A percentile compares a stretch with the other conserved stretches of the same genome.
These are phyloP conservation scores for Callopanchax toddi DNA, from an alignment of 2,113 vertebrate species.

Conservation along the genomic window DNA sequence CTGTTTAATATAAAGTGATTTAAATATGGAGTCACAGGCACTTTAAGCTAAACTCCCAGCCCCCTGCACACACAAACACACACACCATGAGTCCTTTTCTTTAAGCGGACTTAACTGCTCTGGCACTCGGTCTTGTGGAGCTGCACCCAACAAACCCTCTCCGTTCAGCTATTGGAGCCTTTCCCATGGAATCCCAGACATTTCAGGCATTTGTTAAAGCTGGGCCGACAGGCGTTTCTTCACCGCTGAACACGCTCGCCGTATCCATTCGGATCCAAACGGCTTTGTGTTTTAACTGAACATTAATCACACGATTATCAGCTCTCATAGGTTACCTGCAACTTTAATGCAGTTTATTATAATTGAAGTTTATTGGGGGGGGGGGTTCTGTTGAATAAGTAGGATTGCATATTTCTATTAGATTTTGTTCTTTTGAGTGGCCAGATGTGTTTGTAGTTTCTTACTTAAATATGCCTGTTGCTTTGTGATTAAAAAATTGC, in stretches of 20 bases:
- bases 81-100: constrained; percentile 43
- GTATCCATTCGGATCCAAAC: constrained; percentile 37
- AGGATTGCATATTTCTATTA: no score
- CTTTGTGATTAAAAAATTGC: background rate
- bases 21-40: no score
- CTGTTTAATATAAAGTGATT: no score
- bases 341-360: no score
- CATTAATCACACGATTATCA: constrained; percentile 27
- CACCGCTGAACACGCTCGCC: constrained; percentile 22
- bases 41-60: constrained; percentile 23
- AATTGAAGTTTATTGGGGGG: no score
- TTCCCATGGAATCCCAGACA: constrained; percentile 81
- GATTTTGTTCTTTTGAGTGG: no score
- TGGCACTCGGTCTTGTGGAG: constrained; percentile 67
- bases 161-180: constrained; percentile 64
- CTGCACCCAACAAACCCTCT: constrained; percentile 71
- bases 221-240: constrained; percentile 66
- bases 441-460: no score
- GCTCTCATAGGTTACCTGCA: no score
- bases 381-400: no score
- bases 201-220: constrained; percentile 78
- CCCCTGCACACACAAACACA: constrained; percentile 27
- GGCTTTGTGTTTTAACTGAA: constrained; percentile 23
- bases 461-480: no score
- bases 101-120: constrained; percentile 71